phyloP scores from a whole-genome alignment of 2,888 invertebrate genomes.

The Lymantria dispar region DNA sequence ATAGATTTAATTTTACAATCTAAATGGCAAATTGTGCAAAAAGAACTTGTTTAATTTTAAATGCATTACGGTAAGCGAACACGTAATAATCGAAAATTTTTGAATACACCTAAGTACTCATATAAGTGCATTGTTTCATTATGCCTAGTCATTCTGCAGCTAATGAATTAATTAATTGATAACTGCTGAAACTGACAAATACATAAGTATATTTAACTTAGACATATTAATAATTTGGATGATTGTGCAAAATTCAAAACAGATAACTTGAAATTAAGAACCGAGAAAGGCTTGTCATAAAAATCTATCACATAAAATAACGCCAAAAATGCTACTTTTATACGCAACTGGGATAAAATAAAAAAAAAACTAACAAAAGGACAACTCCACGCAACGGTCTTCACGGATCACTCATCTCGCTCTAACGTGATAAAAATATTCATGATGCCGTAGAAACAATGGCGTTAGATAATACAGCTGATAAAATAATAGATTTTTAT shows the following conservation, averaged over 20 bases:
- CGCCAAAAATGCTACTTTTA: conserved; percentile 18
- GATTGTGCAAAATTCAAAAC: conserved; percentile 8
- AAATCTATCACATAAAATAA: conserved; percentile 12
- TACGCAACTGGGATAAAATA: conserved; percentile 15
- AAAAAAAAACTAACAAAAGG: conserved; percentile 56
- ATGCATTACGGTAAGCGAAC: too few relatives aligned
- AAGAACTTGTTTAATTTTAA: too few relatives aligned
- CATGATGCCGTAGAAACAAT: conserved; percentile 67
- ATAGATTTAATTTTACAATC: too few relatives aligned
- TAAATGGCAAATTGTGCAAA: too few relatives aligned
- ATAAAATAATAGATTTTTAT: conserved; percentile 26
- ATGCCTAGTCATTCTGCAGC: conserved; percentile 26
- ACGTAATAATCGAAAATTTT: too few relatives aligned
- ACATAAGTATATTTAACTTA: not conserved
- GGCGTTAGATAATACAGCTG: conserved; percentile 66
- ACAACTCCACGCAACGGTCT: conserved; percentile 66
- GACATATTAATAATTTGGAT: conserved; percentile 13
- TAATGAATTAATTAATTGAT: conserved; percentile 9
- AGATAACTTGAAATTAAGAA: not conserved
- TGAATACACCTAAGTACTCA: not conserved
- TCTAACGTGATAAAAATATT: conserved; percentile 74
- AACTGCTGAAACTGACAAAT: conserved; percentile 14
- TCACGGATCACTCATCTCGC: conserved; percentile 61
- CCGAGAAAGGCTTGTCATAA: conserved; percentile 1
- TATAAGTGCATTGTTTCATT: conserved; percentile 19